Conservation (phyloP, 2,888 invertebrate species). For the Microplitis manilae region DNA sequence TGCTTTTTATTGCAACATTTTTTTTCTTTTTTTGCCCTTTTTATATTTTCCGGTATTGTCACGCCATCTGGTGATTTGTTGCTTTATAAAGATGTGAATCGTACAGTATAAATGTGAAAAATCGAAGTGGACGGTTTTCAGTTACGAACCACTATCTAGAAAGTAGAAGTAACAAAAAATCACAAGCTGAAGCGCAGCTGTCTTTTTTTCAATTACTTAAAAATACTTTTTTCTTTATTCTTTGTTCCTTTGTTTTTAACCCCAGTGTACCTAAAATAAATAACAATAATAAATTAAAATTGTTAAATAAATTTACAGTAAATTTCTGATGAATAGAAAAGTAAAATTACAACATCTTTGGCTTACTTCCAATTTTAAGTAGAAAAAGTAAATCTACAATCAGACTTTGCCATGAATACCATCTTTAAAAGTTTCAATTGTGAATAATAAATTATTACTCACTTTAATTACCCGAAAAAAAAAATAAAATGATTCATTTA, state of each 20-base stretch:
- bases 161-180: background rate
- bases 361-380: background rate
- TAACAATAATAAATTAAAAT: background rate
- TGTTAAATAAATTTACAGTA: background rate
- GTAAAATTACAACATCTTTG: background rate
- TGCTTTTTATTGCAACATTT: background rate
- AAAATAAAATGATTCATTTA: background rate
- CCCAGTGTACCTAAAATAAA: background rate
- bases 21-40: background rate
- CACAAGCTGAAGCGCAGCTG: background rate
- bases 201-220: background rate
- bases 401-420: background rate
- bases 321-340: background rate
- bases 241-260: background rate
- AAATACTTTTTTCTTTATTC: background rate
- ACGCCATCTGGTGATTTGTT: conserved; percentile 10
- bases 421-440: background rate
- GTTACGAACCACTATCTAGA: background rate
- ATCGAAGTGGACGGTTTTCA: background rate
- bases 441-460: background rate
- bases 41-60: background rate
- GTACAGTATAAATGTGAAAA: conserved; percentile 3
- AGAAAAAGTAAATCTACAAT: background rate
- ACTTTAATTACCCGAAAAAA: background rate
- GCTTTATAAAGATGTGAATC: conserved; percentile 10